These are phyloP conservation scores for Drosophila nigritarsus DNA, from an alignment of 2,888 invertebrate species.

Conservation along the genomic window DNA sequence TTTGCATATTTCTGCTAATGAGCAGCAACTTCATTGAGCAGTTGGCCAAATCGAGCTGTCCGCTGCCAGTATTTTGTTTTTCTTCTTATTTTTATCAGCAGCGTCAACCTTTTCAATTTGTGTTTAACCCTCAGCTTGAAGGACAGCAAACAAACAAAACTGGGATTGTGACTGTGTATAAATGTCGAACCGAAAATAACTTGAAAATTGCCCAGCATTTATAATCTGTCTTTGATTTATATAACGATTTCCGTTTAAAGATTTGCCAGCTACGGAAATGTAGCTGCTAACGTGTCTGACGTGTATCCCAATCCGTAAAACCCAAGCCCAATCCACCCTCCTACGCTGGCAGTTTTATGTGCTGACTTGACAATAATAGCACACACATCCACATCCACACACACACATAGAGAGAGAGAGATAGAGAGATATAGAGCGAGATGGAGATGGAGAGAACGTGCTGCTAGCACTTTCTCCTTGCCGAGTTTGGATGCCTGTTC, in stretches of 20 bases:
- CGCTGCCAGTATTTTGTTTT: conserved; percentile 1
- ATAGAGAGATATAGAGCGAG: neutral
- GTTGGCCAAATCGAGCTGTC: conserved; percentile 30
- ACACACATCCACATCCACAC: conserved; percentile 44
- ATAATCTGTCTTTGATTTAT: conserved; percentile 82
- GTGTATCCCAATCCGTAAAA: conserved; percentile 31
- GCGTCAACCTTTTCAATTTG: conserved; percentile 50
- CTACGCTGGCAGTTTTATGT: conserved; percentile 60
- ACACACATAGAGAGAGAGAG: neutral
- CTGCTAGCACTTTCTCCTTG: conserved; percentile 56
- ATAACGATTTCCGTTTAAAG: conserved; percentile 81
- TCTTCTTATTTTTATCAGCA: neutral
- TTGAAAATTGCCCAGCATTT: conserved; percentile 78
- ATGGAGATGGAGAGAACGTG: conserved; percentile 47
- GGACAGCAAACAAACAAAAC: conserved; percentile 11
- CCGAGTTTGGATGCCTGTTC: conserved; percentile 58
- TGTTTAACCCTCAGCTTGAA: conserved; percentile 24
- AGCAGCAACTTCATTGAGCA: conserved; percentile 3
- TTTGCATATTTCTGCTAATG: conserved; percentile 54
- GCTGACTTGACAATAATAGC: conserved; percentile 79
- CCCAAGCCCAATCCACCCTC: conserved; percentile 20
- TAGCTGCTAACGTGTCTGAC: conserved; percentile 46
- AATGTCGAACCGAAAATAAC: conserved; percentile 53
- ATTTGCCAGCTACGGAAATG: conserved; percentile 46
- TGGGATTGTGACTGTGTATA: conserved; percentile 1